Conservation (phyloP, 2,888 invertebrate species). For the Rhingia campestris region DNA sequence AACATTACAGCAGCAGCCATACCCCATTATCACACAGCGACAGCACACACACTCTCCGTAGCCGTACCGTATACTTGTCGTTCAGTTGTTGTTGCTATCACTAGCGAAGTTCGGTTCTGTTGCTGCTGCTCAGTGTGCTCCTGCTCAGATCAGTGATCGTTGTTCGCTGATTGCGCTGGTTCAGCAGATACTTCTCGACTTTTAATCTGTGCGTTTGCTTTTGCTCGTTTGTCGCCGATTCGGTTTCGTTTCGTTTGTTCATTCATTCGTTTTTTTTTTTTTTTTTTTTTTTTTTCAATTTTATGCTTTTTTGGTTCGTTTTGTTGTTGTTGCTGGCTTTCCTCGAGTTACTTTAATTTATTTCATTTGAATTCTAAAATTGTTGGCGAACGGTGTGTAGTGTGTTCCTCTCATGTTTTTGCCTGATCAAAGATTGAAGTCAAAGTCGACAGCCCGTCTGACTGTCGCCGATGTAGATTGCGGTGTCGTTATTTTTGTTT, state of each 20-base stretch:
- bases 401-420: slow-evolving; percentile 17
- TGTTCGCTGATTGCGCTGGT: slow-evolving; percentile 54
- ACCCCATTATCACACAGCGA: slow-evolving; percentile 6
- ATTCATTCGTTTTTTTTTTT: too few relatives aligned
- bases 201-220: slow-evolving; percentile 65
- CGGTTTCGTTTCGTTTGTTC: slow-evolving; percentile 8
- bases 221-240: slow-evolving; percentile 41
- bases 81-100: slow-evolving; percentile 5
- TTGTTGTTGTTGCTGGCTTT: slow-evolving; percentile 3
- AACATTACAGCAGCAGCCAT: slow-evolving; percentile 1
- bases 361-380: slow-evolving; percentile 54
- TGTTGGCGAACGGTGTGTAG: background rate
- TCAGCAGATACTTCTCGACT: slow-evolving; percentile 63
- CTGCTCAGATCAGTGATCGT: slow-evolving; percentile 66
- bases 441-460: slow-evolving; percentile 58
- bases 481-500: slow-evolving; percentile 1
- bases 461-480: slow-evolving; percentile 51
- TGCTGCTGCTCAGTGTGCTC: slow-evolving; percentile 23
- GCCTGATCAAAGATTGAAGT: slow-evolving; percentile 52
- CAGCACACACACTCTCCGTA: background rate
- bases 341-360: slow-evolving; percentile 41
- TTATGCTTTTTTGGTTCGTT: slow-evolving; percentile 1
- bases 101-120: background rate
- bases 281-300: too few relatives aligned
- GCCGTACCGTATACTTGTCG: background rate